A percentile compares a stretch with the other conserved stretches of the same genome.
These are phyloP conservation scores for Diplodus sargus DNA, from an alignment of 2,797 vertebrate species.

Conservation along the genomic window DNA sequence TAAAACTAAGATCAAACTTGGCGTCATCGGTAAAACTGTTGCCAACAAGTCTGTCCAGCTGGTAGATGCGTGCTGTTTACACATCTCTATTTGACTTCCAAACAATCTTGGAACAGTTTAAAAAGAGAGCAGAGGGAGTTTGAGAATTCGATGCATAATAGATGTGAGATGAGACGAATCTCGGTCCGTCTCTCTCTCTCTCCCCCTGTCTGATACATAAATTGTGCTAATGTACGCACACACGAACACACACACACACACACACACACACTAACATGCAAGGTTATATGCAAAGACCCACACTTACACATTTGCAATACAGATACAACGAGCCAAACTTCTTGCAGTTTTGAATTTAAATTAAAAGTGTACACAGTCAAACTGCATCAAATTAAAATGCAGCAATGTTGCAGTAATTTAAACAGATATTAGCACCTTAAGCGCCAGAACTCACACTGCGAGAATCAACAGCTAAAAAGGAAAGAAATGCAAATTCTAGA, in stretches of 20 bases:
- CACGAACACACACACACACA: conserved; percentile 8
- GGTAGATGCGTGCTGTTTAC: conserved; percentile 67
- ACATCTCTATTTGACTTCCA: conserved; percentile 77
- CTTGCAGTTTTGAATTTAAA: conserved; percentile 64
- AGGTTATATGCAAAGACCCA: conserved; percentile 65
- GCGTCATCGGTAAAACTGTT: conserved; percentile 45
- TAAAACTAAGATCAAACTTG: conserved; percentile 59
- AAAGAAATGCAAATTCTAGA: conserved; percentile 66
- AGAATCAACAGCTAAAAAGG: conserved; percentile 76
- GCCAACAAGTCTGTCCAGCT: conserved; percentile 67
- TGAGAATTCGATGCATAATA: conserved; percentile 71
- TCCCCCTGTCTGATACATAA: conserved; percentile 46
- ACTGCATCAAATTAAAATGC: conserved; percentile 78
- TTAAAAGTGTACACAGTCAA: conserved; percentile 68
- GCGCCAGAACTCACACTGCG: conserved; percentile 73
- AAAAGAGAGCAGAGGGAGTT: conserved; percentile 65
- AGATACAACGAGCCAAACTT: conserved; percentile 57
- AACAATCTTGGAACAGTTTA: conserved; percentile 75
- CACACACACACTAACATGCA: conserved; percentile 22
- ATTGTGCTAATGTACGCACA: conserved; percentile 40
- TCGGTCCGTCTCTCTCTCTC: conserved; percentile 13
- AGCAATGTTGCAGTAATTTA: conserved; percentile 72
- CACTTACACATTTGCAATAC: conserved; percentile 54
- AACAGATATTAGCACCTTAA: conserved; percentile 79
- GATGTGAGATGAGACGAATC: conserved; percentile 59